Conservation (phyloP, 1,140 invertebrate genomes). For the Apis florea region DNA sequence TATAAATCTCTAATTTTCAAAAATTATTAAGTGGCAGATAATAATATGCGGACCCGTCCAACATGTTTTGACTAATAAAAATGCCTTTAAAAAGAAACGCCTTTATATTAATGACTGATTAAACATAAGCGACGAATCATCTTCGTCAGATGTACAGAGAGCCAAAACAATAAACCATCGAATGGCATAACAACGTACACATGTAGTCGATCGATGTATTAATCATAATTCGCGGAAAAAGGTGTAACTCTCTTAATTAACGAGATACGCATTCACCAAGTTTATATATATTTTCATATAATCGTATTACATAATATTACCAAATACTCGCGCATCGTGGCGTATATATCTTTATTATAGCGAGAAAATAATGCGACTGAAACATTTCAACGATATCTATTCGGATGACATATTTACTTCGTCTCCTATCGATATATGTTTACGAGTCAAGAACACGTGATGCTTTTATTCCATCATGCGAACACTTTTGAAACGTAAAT, state of each 20-base stretch:
- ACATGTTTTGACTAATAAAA: neutral
- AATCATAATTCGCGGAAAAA: conserved; percentile 6
- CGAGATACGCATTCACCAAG: conserved; percentile 2
- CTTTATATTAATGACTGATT: conserved; percentile 5
- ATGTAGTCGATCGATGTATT: conserved; percentile 13
- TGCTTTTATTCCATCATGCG: neutral
- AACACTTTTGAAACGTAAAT: neutral
- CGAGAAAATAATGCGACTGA: neutral
- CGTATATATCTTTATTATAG: conserved; percentile 6
- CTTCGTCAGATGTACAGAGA: neutral
- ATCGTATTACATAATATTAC: conserved; percentile 37
- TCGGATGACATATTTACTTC: neutral
- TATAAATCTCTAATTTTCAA: neutral
- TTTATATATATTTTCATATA: conserved; percentile 47
- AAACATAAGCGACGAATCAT: conserved; percentile 1
- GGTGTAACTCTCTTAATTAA: conserved; percentile 18
- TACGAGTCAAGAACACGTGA: neutral
- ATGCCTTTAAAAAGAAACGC: neutral
- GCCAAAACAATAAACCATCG: conserved; percentile 4
- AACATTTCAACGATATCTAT: neutral
- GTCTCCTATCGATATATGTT: neutral
- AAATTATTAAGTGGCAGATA: neutral
- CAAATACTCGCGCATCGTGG: conserved; percentile 32
- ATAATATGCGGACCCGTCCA: neutral
- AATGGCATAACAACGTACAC: conserved; percentile 16